phyloP scores from a whole-genome alignment of 1,140 invertebrate genomes.

The Drosophila erecta region DNA sequence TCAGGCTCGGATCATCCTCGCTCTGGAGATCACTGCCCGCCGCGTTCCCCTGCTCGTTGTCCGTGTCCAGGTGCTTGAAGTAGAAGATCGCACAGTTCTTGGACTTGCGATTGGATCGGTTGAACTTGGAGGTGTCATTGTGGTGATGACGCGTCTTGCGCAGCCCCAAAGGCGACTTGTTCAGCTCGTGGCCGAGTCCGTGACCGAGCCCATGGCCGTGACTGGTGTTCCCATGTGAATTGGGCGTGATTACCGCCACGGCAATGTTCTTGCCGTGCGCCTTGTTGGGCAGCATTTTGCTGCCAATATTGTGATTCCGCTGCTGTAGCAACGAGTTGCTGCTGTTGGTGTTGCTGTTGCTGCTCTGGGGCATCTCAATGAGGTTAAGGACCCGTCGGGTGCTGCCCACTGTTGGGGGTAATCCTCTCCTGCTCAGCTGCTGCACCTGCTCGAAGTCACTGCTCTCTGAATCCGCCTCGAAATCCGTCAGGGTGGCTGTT shows the following conservation, averaged over 20 bases:
- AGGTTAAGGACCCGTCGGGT: slow-evolving; percentile 18
- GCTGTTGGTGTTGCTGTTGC: slow-evolving; percentile 30
- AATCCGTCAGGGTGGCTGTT: slow-evolving; percentile 71
- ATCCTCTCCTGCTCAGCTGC: slow-evolving; percentile 42
- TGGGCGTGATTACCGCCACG: slow-evolving; percentile 77
- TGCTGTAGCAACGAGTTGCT: slow-evolving; percentile 31
- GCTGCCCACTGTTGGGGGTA: slow-evolving; percentile 1
- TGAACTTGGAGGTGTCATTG: slow-evolving; percentile 86
- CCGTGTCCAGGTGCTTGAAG: slow-evolving; percentile 93
- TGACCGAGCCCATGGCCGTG: slow-evolving; percentile 10
- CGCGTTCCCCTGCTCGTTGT: slow-evolving; percentile 87
- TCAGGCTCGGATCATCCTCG: slow-evolving; percentile 44
- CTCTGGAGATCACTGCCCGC: slow-evolving; percentile 62
- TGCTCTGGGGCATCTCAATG: slow-evolving; percentile 21
- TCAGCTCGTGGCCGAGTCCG: slow-evolving; percentile 51
- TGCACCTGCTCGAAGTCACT: slow-evolving; percentile 77
- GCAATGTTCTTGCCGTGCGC: slow-evolving; percentile 70
- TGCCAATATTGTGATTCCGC: slow-evolving; percentile 31
- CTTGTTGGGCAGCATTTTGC: slow-evolving; percentile 61
- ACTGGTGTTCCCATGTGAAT: slow-evolving; percentile 49
- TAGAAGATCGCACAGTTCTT: slow-evolving; percentile 93
- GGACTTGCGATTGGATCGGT: slow-evolving; percentile 90
- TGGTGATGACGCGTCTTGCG: slow-evolving; percentile 84
- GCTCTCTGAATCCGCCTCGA: slow-evolving; percentile 84
- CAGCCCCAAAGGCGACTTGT: slow-evolving; percentile 65